phyloP scores from a whole-genome alignment of 2,113 vertebrate genomes.

The Xenopus tropicalis region DNA sequence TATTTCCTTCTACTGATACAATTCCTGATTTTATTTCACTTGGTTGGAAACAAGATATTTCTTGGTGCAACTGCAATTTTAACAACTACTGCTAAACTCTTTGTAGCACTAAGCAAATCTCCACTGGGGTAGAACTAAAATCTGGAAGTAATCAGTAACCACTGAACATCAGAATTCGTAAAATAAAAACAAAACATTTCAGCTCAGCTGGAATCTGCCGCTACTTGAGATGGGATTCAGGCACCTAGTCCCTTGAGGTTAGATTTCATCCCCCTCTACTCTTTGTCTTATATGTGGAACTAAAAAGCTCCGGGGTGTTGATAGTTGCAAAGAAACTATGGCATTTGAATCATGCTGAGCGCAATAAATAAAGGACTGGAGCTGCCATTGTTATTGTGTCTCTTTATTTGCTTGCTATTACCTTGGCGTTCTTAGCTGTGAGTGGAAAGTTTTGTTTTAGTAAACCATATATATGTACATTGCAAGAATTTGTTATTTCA shows the following conservation, averaged over 20 bases:
- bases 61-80: constrained; percentile 69
- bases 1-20: constrained; percentile 44
- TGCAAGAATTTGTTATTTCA: too few species aligned
- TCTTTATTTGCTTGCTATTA: constrained; percentile 56
- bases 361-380: constrained; percentile 86
- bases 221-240: constrained; percentile 91
- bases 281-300: constrained; percentile 73
- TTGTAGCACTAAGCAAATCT: constrained; percentile 73
- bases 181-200: constrained; percentile 83
- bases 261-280: constrained; percentile 66
- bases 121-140: constrained; percentile 92
- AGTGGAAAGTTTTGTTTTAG: background rate
- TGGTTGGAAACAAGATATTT: constrained; percentile 60
- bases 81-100: constrained; percentile 79
- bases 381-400: constrained; percentile 74
- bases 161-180: constrained; percentile 89
- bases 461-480: too few species aligned
- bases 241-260: constrained; percentile 92
- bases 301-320: constrained; percentile 85
- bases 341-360: constrained; percentile 87
- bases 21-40: constrained; percentile 52
- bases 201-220: constrained; percentile 88
- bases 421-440: constrained; percentile 46
- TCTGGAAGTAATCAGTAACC: constrained; percentile 98
- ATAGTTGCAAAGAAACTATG: constrained; percentile 79